phyloP scores from a whole-genome alignment of 2,888 invertebrate species.

The Troilus luridus region DNA sequence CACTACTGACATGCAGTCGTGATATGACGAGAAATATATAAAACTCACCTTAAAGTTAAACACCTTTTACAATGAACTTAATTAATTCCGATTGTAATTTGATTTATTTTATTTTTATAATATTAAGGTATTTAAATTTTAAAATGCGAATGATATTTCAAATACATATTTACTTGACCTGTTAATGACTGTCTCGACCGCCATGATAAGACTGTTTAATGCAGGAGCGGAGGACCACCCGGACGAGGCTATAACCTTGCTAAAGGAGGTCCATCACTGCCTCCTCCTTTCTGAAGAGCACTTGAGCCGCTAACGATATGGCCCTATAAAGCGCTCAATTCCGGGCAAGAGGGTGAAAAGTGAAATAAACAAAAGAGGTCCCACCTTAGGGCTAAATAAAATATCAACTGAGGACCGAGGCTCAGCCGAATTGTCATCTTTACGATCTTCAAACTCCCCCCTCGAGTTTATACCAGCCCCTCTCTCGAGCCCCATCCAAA shows the following conservation, averaged over 20 bases:
- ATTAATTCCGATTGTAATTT: no score
- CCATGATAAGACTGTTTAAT: background rate
- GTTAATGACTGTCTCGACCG: background rate
- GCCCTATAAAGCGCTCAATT: conserved; percentile 52
- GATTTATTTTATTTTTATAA: no score
- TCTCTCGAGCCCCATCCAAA: conserved; percentile 5
- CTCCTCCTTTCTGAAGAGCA: background rate
- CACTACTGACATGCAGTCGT: no score
- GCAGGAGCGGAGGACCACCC: background rate
- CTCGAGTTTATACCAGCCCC: conserved; percentile 23
- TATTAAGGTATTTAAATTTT: no score
- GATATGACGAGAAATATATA: no score
- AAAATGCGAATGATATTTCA: no score
- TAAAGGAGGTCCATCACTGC: conserved; percentile 2
- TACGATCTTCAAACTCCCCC: conserved; percentile 52
- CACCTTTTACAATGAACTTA: no score
- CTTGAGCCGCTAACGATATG: conserved; percentile 38
- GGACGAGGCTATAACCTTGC: background rate
- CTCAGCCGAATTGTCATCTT: conserved; percentile 51
- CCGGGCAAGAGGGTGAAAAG: conserved; percentile 42
- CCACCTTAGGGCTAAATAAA: conserved; percentile 51
- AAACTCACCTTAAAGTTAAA: no score
- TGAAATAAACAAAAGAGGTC: conserved; percentile 54
- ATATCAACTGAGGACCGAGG: conserved; percentile 50
- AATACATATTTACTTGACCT: no score